Percentiles rank a stretch among this genome's conserved stretches.
Evolutionary conservation across 2,113 vertebrate species (phyloP).

Genomic region (Echinops telfairi): DNA sequence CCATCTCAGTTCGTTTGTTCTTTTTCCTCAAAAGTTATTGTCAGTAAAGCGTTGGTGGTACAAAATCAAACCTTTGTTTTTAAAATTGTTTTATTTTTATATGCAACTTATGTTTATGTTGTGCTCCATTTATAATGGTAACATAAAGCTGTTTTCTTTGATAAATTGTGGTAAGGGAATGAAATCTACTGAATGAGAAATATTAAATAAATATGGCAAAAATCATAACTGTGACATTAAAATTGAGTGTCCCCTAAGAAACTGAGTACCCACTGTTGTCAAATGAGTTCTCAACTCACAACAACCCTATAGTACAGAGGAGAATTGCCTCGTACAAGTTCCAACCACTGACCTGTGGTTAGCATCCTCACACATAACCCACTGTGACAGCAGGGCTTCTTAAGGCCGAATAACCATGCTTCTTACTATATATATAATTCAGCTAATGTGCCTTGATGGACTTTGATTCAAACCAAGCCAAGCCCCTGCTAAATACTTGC

Average conservation of each 20-base stretch:
- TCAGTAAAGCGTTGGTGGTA: neutral
- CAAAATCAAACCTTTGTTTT: neutral
- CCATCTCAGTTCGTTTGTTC: neutral
- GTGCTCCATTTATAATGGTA: neutral
- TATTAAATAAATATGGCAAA: neutral
- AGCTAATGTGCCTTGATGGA: too few species aligned
- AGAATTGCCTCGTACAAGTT: too few species aligned
- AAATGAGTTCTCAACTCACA: too few species aligned
- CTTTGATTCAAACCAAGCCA: too few species aligned
- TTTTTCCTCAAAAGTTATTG: neutral
- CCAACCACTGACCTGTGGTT: too few species aligned
- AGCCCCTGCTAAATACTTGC: too few species aligned
- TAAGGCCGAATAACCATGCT: too few species aligned
- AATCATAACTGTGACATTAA: neutral
- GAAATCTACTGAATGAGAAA: neutral
- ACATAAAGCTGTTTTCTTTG: neutral
- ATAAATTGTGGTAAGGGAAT: neutral
- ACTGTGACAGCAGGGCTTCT: too few species aligned
- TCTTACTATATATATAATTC: too few species aligned
- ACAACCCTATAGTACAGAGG: too few species aligned
- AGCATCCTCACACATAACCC: too few species aligned
- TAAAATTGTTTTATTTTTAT: slow-evolving; percentile 14
- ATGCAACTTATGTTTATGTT: neutral
- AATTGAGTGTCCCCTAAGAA: neutral
- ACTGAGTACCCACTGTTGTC: too few species aligned